Evolutionary conservation across 2,888 invertebrate genomes (phyloP), one percentile per base, ranked within the genome.

Genomic region (Diaphora mendica): DNA sequence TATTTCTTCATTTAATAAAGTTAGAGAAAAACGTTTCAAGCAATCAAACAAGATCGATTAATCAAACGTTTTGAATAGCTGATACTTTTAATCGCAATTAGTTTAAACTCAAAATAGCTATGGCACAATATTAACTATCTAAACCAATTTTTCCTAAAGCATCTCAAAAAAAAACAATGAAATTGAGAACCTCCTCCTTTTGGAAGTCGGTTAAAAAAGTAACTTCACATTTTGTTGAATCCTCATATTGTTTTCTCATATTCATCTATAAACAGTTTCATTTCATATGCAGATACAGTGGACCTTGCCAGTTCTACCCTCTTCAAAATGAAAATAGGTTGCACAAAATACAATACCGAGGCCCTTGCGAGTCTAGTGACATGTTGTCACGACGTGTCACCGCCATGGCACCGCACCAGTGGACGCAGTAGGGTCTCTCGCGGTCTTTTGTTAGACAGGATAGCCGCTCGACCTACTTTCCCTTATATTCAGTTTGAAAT

Each of bases 381-480:
- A 78, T 33, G 73, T 73, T 84, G 76, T 76, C 74, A 83, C 64
- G 35, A 68, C 72, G 76, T 74, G 83, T 75, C 81, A 75, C 55
- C 64, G 33, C 66, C 78, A 78, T 59, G 70, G 73, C 62, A 64
- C 26, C 67, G 75, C 48, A 11, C n/a, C 71, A 26, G 70, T 78
- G 76, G 78, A 74, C 68, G 68, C 68, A 55, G 70, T 77, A 81
- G 66, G 76, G 77, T 76, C 77, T 79, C 80, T 73, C 74, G 73
- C 74, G 68, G 74, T 55, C 80, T 74, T 72, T 82, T 77, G 75
- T 85, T 75, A 39, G 30, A 64, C 30, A 51, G 68, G 69, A 59
- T 39, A 59, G 79, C 64, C 26, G 64, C 13, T 67, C 75, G 84
- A 84, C 82, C 85, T 71, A 85, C 75, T 80, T 84, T 74, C 30